Conservation (phyloP, 2,797 vertebrate genomes). For the Apodemus agrarius region DNA sequence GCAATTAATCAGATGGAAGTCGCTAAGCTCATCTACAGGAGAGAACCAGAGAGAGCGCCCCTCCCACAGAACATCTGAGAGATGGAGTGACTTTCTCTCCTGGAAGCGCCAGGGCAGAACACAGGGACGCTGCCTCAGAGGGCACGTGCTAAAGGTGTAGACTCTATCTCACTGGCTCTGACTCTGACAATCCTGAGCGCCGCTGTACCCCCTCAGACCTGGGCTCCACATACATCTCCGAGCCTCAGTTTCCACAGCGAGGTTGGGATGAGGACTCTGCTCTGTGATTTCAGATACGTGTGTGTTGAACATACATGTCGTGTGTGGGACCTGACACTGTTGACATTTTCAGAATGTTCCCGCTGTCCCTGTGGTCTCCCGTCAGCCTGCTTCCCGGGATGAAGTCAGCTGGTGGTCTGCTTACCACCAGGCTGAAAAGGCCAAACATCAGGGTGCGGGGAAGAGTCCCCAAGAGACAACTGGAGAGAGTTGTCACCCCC, state of each 20-base stretch:
- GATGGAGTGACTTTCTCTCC: neutral
- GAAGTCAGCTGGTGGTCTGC: too few relatives aligned
- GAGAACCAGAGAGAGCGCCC: conserved; percentile 38
- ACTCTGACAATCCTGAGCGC: neutral
- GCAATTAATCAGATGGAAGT: conserved; percentile 67
- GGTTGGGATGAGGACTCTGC: too few relatives aligned
- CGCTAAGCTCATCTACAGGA: neutral
- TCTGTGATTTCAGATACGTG: neutral
- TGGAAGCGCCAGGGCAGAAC: neutral
- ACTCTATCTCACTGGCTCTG: too few relatives aligned
- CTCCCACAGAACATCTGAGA: conserved; percentile 19
- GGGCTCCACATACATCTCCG: neutral
- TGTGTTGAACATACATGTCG: neutral
- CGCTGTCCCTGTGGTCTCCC: too few relatives aligned
- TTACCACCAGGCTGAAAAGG: neutral
- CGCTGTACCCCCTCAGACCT: neutral
- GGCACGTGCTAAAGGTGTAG: fast-evolving
- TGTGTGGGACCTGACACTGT: too few relatives aligned
- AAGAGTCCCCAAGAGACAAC: neutral
- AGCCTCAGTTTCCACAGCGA: neutral
- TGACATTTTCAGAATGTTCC: neutral
- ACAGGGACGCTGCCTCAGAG: neutral
- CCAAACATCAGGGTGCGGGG: neutral
- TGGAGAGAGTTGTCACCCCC: neutral
- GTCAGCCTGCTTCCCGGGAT: neutral